Evolutionary conservation across 2,797 vertebrate species (phyloP), one percentile per base, ranked within the genome.

Genomic region (Poecilia gillii): DNA sequence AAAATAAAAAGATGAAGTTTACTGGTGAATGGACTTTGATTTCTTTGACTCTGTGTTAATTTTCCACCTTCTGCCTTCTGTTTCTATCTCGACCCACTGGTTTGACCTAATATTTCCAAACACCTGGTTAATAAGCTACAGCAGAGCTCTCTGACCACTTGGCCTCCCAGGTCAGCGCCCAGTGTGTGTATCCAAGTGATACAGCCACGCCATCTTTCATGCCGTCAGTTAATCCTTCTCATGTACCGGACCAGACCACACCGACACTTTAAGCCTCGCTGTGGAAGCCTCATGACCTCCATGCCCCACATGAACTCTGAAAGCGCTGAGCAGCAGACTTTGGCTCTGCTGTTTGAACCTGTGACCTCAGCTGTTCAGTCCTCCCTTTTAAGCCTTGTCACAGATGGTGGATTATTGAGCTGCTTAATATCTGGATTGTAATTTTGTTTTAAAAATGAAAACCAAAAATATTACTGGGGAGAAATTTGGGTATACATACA

Each of bases 271-370:
- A 39, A 83, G 62, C 31, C 31, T 18, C 31, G 12, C 53, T 53
- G 51, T 71, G 64, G 36, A 88, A 77, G 62, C 79, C 55, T 73
- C 31, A 4, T 73, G 72, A 73, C 72, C 72, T 31, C 45, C 3
- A 14, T 51, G 71, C 73, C 1, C 0, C 43, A 53, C 28, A 76
- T 3, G 12, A 74, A 76, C 62, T 87, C 75, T 70, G 33, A 74
- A 84, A 84, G 81, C 45, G 47, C 78, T 70, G 77, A 68, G 36
- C 36, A 41, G 25, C 64, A 68, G 20, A 41, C 36, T 78, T 79
- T 90, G 80, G 88, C 82, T 83, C 55, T 25, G n/a, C 74, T 0
- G 7, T 43, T 70, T 68, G 47, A 87, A 82, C 39, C 62, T 68
- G 45, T 36, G 6, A 66, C 74, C 79, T 78, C 39, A 71, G 64